Evolutionary conservation across 2,113 vertebrate genomes (phyloP).

Genomic region (Sorex araneus): DNA sequence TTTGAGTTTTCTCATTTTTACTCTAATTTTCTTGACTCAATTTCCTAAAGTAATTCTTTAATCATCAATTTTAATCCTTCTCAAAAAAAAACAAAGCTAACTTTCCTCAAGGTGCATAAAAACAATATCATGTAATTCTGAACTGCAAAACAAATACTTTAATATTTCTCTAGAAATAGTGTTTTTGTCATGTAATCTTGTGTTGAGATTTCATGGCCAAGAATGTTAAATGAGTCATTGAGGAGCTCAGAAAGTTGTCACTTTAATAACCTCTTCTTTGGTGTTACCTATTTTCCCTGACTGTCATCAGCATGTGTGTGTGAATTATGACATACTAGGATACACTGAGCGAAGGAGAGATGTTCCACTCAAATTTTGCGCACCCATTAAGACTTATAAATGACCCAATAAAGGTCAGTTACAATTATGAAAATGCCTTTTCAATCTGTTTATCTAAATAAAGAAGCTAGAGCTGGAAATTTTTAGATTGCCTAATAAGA

Average conservation of each 20-base stretch:
- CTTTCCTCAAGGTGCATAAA: not conserved
- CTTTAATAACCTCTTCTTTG: not conserved
- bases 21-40: not conserved
- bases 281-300: not conserved
- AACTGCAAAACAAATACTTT: constrained; percentile 15
- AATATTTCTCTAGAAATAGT: constrained; percentile 51
- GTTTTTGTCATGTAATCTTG: not conserved
- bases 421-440: constrained; percentile 50
- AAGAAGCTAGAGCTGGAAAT: constrained; percentile 48
- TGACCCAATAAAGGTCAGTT: constrained; percentile 28
- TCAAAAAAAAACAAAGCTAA: not conserved
- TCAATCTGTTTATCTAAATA: constrained; percentile 61
- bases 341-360: not conserved
- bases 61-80: not conserved
- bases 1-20: not conserved
- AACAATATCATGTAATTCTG: not conserved
- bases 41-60: not conserved
- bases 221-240: not conserved
- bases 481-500: constrained; percentile 67
- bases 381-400: not conserved
- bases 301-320: too few relatives aligned
- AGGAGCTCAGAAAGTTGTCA: not conserved
- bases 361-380: not conserved
- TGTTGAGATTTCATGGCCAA: not conserved
- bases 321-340: not conserved